Conservation (phyloP, 2,797 vertebrate species). For the Prunella strophiata region DNA sequence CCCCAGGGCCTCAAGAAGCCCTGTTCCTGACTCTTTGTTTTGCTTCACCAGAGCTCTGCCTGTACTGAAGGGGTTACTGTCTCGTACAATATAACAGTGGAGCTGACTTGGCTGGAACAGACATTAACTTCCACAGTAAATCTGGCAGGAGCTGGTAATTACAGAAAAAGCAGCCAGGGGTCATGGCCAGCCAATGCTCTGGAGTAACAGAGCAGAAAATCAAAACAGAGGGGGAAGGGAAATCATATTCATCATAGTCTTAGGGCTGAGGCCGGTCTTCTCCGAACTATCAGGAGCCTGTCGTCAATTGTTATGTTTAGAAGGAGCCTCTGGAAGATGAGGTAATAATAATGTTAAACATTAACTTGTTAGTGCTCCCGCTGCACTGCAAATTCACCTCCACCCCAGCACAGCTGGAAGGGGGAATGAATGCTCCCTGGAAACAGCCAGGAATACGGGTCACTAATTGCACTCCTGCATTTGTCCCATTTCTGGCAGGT, state of each 20-base stretch:
- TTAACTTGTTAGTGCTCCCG: constrained; percentile 71
- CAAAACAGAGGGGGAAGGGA: constrained; percentile 74
- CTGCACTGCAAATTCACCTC: constrained; percentile 71
- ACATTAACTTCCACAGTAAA: constrained; percentile 77
- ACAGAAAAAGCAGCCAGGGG: constrained; percentile 75
- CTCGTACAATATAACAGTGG: constrained; percentile 60
- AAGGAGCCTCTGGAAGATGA: constrained; percentile 75
- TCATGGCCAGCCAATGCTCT: constrained; percentile 76
- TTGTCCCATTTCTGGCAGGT: constrained; percentile 33
- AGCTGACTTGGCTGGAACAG: constrained; percentile 74
- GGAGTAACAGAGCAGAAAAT: constrained; percentile 75
- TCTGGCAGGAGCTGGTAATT: constrained; percentile 77
- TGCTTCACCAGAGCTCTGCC: constrained; percentile 20
- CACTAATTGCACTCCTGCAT: constrained; percentile 19
- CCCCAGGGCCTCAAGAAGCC: background rate
- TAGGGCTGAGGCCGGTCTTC: constrained; percentile 64
- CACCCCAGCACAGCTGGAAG: constrained; percentile 62
- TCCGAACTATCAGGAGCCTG: constrained; percentile 74
- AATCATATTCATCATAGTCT: constrained; percentile 71
- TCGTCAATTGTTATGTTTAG: constrained; percentile 76
- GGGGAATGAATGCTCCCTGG: constrained; percentile 22
- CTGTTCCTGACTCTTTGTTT: constrained; percentile 28
- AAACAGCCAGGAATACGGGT: constrained; percentile 17
- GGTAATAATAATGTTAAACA: constrained; percentile 77
- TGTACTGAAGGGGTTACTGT: constrained; percentile 74